Base-by-base conservation (phyloP, 2,113 vertebrate species). In the Origma solitaria region DNA sequence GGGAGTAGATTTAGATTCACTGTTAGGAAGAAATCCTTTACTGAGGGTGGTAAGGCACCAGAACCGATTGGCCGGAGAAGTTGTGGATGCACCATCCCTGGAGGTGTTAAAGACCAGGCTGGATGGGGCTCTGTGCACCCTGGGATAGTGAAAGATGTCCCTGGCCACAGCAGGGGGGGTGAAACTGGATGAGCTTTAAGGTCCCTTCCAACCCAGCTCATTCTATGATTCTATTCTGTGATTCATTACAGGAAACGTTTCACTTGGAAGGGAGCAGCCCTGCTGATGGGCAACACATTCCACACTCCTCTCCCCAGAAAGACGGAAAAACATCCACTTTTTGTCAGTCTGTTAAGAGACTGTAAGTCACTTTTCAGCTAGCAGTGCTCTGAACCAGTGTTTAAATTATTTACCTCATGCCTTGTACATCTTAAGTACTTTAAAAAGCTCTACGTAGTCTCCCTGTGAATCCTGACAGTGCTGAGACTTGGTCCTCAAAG, bases 391-490 rank as follows among this genome's bases (percentile, higher is more conserved):
- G 81, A 57, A 69, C 20, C 40, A 79, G 30, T 7, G 9, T 45
- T 89, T 95, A 24, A 91, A 95, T 89, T 79, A 95, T 95, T 89
- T 45, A 94, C 13, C 45, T 85, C 45, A 14, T 14, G 17, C 50
- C 84, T 42, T 80, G 78, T 84, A 87, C 62, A 80, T 72, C 11
- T 7, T 37, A 76, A 95, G 70, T 31, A 85, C 22, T 82, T 44
- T 31, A 64, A 93, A 87, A 94, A 79, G 30, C 61, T 47, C 44
- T 54, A 3, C 1, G 6, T 37, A 49, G 15, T 58, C 24, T 75
- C 60, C 37, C 24, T 53, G 51, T 37, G 49, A 94, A 60, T 73
- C 37, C 2, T 64, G 35, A 35, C 35, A 64, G 64, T 13, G 12
- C 35, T 44, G 54, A 66, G 51, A 88, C 35, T 3, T 88, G 69